Conservation (phyloP, 35 echinoderm and acorn worm species). For the Acanthaster planci region DNA sequence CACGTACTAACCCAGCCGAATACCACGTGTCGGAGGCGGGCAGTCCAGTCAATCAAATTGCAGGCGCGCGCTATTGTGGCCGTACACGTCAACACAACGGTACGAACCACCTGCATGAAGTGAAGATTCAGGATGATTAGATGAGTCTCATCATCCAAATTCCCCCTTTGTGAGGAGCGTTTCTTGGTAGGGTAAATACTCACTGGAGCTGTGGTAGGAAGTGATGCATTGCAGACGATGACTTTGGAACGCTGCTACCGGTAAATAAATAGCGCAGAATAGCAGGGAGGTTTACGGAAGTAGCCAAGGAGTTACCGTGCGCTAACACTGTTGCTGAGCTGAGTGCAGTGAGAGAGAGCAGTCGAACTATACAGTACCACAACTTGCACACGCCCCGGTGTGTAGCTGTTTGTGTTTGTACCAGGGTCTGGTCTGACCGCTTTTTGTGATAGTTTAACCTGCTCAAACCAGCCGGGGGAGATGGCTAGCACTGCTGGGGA, state of each 20-base stretch:
- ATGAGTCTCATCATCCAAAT: neutral
- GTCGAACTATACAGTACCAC: too few relatives aligned
- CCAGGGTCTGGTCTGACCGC: too few relatives aligned
- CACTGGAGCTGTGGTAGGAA: neutral
- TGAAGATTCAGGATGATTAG: neutral
- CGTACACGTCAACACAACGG: neutral
- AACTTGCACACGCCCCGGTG: too few relatives aligned
- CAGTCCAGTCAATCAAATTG: slow-evolving; percentile 2
- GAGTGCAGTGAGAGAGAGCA: neutral
- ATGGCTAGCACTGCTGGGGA: slow-evolving; percentile 7
- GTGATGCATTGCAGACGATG: neutral
- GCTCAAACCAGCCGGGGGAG: neutral
- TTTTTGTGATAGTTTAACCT: neutral
- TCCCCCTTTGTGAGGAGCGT: neutral
- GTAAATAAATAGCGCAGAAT: slow-evolving; percentile 13
- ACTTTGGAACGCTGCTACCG: neutral
- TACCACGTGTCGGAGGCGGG: neutral
- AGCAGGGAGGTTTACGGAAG: neutral
- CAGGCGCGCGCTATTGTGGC: neutral
- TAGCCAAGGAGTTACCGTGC: neutral
- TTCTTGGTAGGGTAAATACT: neutral
- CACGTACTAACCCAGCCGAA: neutral
- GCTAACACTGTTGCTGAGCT: too few relatives aligned
- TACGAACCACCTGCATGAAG: slow-evolving; percentile 2
- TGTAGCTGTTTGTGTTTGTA: too few relatives aligned